Evolutionary conservation across 2,888 invertebrate species (phyloP).

Genomic region (Agriotes lineatus): DNA sequence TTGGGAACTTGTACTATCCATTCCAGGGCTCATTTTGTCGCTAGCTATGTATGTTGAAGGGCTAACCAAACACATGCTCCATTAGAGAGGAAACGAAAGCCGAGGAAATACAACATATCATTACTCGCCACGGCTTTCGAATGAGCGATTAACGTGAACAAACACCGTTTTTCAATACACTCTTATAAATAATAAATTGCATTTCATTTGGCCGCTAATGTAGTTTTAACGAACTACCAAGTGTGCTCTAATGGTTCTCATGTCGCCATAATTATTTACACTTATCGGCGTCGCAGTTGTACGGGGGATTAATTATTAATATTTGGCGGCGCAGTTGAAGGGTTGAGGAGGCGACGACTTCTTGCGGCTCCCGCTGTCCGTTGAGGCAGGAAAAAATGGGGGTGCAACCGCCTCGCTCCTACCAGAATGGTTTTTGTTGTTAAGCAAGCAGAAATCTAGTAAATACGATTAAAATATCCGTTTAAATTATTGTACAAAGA

Average conservation of each 20-base stretch:
- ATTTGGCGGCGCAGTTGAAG: neutral
- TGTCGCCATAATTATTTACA: constrained; percentile 7
- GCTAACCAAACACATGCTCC: too few species aligned
- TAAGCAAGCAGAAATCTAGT: too few species aligned
- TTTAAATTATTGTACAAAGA: too few species aligned
- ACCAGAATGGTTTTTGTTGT: too few species aligned
- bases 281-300: constrained; percentile 11
- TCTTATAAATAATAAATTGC: constrained; percentile 8
- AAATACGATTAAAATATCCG: too few species aligned
- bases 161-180: neutral
- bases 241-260: constrained; percentile 15
- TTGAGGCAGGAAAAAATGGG: too few species aligned
- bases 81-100: too few species aligned
- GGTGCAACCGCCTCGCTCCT: too few species aligned
- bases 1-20: too few species aligned
- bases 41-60: too few species aligned
- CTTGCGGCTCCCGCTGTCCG: neutral
- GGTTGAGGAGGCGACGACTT: neutral
- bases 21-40: too few species aligned
- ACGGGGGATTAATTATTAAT: constrained; percentile 19
- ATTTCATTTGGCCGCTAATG: constrained; percentile 3
- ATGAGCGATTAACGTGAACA: neutral
- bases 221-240: neutral
- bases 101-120: too few species aligned
- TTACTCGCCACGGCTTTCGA: neutral